Evolutionary conservation across 2,888 invertebrate genomes (phyloP).

Genomic region (Drosophila hamatofila): DNA sequence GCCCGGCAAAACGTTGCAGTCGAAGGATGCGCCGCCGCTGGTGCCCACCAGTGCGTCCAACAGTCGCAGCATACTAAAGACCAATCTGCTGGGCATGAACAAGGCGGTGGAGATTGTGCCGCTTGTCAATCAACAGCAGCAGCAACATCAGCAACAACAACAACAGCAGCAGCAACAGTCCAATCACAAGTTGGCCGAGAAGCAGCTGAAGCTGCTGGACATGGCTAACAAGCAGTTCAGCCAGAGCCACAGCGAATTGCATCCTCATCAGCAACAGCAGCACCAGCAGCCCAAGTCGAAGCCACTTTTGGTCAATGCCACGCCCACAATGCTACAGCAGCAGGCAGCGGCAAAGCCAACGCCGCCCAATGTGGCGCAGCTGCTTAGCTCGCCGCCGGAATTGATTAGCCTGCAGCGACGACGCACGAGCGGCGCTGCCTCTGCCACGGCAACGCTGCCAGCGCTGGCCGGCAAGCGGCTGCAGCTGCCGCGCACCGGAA

Average conservation of each 20-base stretch:
- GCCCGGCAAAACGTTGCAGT: conserved; percentile 8
- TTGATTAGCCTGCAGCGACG: conserved; percentile 87
- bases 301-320: not conserved
- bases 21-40: conserved; percentile 61
- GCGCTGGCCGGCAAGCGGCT: conserved; percentile 42
- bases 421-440: conserved; percentile 73
- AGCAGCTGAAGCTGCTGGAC: conserved; percentile 83
- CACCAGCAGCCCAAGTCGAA: conserved; percentile 26
- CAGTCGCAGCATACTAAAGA: conserved; percentile 83
- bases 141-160: conserved; percentile 31
- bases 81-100: conserved; percentile 80
- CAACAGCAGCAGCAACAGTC: conserved; percentile 25
- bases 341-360: conserved; percentile 12
- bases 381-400: conserved; percentile 86
- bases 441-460: conserved; percentile 4
- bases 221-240: conserved; percentile 79
- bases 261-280: not conserved
- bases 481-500: conserved; percentile 79
- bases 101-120: conserved; percentile 83
- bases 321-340: conserved; percentile 31
- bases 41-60: conserved; percentile 59
- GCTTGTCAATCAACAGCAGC: conserved; percentile 50
- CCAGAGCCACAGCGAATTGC: conserved; percentile 12
- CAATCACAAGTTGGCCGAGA: conserved; percentile 58
- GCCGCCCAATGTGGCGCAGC: conserved; percentile 47